Percentiles rank a stretch among this genome's conserved stretches.
Conservation (phyloP, 2,113 vertebrate species). For the Grammomys dolichurus region DNA sequence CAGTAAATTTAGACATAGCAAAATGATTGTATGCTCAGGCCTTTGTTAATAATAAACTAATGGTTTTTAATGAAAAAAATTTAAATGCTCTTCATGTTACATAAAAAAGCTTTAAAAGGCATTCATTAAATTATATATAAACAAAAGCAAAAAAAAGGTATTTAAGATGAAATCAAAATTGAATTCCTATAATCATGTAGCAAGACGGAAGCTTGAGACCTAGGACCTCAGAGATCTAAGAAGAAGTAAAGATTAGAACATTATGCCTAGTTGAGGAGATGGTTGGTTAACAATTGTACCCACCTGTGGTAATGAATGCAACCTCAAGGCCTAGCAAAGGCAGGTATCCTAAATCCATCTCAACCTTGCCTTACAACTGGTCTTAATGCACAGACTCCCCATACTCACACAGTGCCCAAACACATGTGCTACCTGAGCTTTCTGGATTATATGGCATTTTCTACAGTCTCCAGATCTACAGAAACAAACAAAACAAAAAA, state of each 20-base stretch:
- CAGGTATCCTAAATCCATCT: background rate
- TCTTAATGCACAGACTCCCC: background rate
- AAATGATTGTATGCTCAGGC: slow-evolving; percentile 5
- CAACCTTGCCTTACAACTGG: background rate
- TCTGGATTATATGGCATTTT: background rate
- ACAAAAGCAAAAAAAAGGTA: slow-evolving; percentile 46
- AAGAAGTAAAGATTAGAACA: slow-evolving; percentile 41
- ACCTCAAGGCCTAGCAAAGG: background rate
- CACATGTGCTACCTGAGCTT: background rate
- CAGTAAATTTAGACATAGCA: slow-evolving; percentile 13
- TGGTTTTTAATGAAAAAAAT: slow-evolving; percentile 62
- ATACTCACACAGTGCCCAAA: background rate
- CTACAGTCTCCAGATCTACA: background rate
- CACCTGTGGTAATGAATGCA: background rate
- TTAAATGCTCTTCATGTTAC: slow-evolving; percentile 17
- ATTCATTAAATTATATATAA: slow-evolving; percentile 28
- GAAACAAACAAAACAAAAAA: background rate
- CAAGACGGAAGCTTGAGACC: slow-evolving; percentile 36
- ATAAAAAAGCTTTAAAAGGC: background rate
- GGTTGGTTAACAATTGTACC: background rate
- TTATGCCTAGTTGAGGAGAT: background rate
- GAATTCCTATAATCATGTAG: slow-evolving; percentile 62
- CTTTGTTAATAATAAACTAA: slow-evolving; percentile 64
- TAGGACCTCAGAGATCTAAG: slow-evolving; percentile 23
- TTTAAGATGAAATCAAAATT: slow-evolving; percentile 69